Evolutionary conservation across 2,888 invertebrate genomes (phyloP).

Genomic region (Strigamia maritima): DNA sequence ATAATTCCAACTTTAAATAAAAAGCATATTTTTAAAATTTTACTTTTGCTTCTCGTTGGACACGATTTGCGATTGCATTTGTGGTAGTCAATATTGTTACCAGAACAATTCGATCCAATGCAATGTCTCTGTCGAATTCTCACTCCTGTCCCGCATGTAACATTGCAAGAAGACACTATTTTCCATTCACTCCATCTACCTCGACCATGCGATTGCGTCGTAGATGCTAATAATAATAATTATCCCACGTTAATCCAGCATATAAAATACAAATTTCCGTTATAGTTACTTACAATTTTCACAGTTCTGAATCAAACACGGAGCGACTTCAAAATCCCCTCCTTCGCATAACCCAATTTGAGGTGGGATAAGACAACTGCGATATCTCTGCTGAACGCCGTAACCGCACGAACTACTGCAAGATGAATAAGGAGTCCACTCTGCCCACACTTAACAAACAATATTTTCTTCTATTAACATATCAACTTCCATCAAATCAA

Average conservation of each 20-base stretch:
- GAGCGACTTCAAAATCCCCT: background rate
- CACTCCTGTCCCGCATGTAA: background rate
- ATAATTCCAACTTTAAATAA: too few relatives aligned
- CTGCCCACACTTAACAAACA: constrained; percentile 48
- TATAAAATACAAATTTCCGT: background rate
- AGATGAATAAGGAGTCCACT: constrained; percentile 54
- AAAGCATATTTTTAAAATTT: too few relatives aligned
- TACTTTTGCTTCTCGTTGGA: background rate
- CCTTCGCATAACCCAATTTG: constrained; percentile 42
- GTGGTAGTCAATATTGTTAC: background rate
- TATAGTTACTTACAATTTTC: background rate
- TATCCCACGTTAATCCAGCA: background rate
- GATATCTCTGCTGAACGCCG: constrained; percentile 51
- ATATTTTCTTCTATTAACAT: background rate
- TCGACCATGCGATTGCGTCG: background rate
- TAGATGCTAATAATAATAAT: background rate
- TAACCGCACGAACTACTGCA: constrained; percentile 55
- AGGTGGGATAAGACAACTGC: constrained; percentile 53
- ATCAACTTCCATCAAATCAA: background rate
- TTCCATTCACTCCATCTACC: constrained; percentile 14
- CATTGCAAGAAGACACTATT: background rate
- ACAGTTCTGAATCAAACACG: background rate
- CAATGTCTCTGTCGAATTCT: constrained; percentile 5
- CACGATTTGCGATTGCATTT: background rate
- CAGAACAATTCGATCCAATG: background rate